These are phyloP conservation scores for Lagopus leucura DNA, from an alignment of 2,113 vertebrate genomes.

Conservation along the genomic window DNA sequence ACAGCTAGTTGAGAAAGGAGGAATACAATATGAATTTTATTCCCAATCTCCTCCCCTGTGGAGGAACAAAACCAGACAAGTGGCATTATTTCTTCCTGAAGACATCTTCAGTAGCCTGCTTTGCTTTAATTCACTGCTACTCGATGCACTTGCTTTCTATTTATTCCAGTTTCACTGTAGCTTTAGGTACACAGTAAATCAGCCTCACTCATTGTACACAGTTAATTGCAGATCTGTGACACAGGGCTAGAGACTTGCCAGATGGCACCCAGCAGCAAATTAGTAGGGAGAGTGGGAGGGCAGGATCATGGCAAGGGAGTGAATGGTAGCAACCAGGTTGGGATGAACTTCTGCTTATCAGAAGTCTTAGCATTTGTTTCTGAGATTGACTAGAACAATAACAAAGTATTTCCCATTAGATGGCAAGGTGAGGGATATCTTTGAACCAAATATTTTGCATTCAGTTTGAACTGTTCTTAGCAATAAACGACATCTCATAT, in stretches of 20 bases:
- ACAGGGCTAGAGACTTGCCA: slow-evolving; percentile 12
- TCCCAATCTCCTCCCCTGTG: slow-evolving; percentile 6
- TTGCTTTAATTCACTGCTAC: slow-evolving; percentile 60
- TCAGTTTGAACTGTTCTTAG: not conserved
- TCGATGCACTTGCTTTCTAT: slow-evolving; percentile 24
- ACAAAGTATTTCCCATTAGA: not conserved
- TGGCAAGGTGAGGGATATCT: not conserved
- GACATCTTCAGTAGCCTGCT: slow-evolving; percentile 35
- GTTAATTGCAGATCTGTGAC: slow-evolving; percentile 26
- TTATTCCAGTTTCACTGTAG: slow-evolving; percentile 34
- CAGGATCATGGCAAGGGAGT: not conserved
- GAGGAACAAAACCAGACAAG: slow-evolving; percentile 17
- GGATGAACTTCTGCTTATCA: not conserved
- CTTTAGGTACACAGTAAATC: slow-evolving; percentile 51
- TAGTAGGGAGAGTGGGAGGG: not conserved
- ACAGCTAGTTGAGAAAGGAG: slow-evolving; percentile 49
- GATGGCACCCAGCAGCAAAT: not conserved
- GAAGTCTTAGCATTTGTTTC: not conserved
- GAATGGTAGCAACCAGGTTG: not conserved
- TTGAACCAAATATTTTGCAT: not conserved
- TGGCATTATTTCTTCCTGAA: slow-evolving; percentile 36
- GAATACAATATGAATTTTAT: slow-evolving; percentile 44
- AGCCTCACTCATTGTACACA: not conserved
- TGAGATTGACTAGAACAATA: not conserved
- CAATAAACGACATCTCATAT: not conserved